Evolutionary conservation across 2,888 invertebrate species (phyloP).

Genomic region (Lomographa bimaculata): DNA sequence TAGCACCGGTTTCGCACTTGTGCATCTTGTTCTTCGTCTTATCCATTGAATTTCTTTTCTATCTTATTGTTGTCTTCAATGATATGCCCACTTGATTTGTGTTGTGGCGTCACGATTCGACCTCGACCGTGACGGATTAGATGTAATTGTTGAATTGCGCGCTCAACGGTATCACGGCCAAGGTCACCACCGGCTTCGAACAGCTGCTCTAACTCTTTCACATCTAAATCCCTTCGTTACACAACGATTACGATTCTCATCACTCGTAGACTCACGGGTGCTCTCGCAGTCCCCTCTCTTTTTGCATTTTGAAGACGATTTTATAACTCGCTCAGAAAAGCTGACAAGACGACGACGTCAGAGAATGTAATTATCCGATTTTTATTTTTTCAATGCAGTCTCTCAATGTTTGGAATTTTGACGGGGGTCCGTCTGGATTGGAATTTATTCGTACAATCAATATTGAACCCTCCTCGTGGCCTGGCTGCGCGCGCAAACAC

Average conservation of each 20-base stretch:
- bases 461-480: conserved; percentile 60
- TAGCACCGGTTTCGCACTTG: conserved; percentile 19
- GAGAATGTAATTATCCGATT: conserved; percentile 1
- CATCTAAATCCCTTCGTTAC: conserved; percentile 40
- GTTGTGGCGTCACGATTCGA: conserved; percentile 46
- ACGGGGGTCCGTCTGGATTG: conserved; percentile 43
- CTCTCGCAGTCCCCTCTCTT: too few relatives aligned
- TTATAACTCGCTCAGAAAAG: background rate
- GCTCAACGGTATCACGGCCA: conserved; percentile 72
- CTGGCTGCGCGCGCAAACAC: conserved; percentile 69
- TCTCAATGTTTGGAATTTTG: conserved; percentile 38
- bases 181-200: conserved; percentile 54
- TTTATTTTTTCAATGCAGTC: conserved; percentile 31
- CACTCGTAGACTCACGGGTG: conserved; percentile 8
- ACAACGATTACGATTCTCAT: conserved; percentile 30
- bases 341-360: background rate
- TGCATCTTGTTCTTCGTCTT: too few relatives aligned
- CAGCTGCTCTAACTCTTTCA: conserved; percentile 46
- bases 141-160: conserved; percentile 73
- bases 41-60: conserved; percentile 5
- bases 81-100: conserved; percentile 7
- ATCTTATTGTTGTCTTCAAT: conserved; percentile 13
- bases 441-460: conserved; percentile 61
- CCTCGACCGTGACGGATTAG: conserved; percentile 63
- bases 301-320: conserved; percentile 15